phyloP scores from a whole-genome alignment of 2,113 vertebrate genomes.

The Urocolius indicus region DNA sequence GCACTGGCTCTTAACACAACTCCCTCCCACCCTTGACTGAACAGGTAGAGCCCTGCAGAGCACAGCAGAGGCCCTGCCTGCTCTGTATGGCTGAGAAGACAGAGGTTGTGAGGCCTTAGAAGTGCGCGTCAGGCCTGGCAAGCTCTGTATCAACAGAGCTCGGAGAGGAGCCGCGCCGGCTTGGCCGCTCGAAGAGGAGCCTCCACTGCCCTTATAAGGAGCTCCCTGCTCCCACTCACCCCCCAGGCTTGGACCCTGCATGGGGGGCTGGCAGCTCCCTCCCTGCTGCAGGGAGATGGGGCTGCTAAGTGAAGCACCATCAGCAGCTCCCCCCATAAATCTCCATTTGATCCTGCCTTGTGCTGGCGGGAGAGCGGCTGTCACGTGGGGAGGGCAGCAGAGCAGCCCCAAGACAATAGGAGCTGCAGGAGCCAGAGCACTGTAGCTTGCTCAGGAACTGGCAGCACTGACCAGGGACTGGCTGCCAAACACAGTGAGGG shows the following conservation, averaged over 20 bases:
- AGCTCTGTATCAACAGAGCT: constrained; percentile 51
- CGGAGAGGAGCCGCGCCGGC: not conserved
- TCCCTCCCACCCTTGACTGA: not conserved
- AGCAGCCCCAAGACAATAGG: not conserved
- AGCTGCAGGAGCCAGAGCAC: not conserved
- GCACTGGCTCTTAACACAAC: not conserved
- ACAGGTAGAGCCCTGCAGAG: not conserved
- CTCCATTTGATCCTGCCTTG: not conserved
- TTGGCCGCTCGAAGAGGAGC: constrained; percentile 19
- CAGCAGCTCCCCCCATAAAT: constrained; percentile 26
- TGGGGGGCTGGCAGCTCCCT: not conserved
- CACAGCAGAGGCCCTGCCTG: not conserved
- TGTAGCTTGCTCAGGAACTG: not conserved
- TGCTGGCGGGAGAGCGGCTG: not conserved
- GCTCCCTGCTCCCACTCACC: not conserved
- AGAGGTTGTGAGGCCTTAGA: not conserved
- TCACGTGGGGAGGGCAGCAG: not conserved
- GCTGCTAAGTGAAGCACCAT: constrained; percentile 10
- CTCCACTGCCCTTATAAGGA: constrained; percentile 66
- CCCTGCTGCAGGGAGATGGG: fast-evolving
- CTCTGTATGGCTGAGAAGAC: not conserved
- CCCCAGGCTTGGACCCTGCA: not conserved
- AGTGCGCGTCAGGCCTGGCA: constrained; percentile 20
- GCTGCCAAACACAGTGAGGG: not conserved
- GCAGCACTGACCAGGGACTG: not conserved